These are phyloP conservation scores for Pseudonaja textilis DNA, from an alignment of 2,113 vertebrate genomes.

Conservation along the genomic window DNA sequence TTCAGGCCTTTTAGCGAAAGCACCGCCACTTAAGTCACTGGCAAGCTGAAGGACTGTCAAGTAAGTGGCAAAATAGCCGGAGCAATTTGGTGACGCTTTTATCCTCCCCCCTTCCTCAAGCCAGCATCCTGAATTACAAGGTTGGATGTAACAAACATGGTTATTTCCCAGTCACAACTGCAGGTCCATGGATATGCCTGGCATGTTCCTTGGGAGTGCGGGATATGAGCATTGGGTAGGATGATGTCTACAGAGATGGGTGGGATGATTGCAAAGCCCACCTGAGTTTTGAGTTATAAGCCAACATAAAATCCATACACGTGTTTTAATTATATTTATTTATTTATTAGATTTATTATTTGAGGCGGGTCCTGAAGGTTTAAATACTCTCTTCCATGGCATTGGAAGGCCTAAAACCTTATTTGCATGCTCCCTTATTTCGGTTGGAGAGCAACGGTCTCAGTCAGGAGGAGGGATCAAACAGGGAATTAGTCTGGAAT, in stretches of 20 bases:
- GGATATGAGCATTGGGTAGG: neutral
- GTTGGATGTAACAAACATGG: too few relatives aligned
- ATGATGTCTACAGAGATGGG: neutral
- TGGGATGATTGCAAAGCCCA: neutral
- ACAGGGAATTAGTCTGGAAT: neutral
- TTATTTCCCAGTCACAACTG: neutral
- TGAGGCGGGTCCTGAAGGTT: neutral
- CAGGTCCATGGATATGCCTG: neutral
- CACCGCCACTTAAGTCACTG: neutral
- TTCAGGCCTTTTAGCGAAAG: conserved; percentile 13
- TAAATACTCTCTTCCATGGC: neutral
- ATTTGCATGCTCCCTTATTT: neutral
- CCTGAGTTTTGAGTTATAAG: neutral
- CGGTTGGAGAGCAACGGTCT: neutral
- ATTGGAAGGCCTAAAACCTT: neutral
- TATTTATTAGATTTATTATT: too few relatives aligned
- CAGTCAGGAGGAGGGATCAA: neutral
- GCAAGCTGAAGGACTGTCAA: neutral
- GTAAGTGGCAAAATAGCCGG: neutral
- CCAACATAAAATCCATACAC: neutral
- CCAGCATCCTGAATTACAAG: neutral
- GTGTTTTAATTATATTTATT: neutral
- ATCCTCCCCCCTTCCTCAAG: neutral
- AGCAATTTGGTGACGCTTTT: neutral
- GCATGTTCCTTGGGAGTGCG: neutral